phyloP scores from a whole-genome alignment of 2,888 invertebrate genomes.

The Sarcophaga rosellei region DNA sequence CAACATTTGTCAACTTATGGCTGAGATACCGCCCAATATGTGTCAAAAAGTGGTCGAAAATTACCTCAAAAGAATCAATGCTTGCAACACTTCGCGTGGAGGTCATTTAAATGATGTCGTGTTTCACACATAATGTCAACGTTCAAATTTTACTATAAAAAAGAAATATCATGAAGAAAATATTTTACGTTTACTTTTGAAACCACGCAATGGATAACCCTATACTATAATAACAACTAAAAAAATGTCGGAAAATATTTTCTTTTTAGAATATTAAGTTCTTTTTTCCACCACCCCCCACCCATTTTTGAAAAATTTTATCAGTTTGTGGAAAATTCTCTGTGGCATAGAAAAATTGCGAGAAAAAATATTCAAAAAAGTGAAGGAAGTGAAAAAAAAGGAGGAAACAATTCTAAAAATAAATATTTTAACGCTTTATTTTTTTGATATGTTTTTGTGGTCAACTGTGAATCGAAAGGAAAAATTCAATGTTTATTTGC shows the following conservation, averaged over 20 bases:
- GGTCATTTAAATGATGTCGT: too few species aligned
- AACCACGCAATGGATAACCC: too few species aligned
- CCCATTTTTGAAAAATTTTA: conserved; percentile 6
- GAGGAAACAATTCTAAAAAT: not conserved
- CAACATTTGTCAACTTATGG: too few species aligned
- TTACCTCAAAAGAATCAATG: too few species aligned
- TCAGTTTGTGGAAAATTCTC: conserved; percentile 24
- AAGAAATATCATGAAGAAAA: too few species aligned
- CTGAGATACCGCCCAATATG: too few species aligned
- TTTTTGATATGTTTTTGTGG: conserved; percentile 47
- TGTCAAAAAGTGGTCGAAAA: too few species aligned
- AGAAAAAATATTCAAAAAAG: not conserved
- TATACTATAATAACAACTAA: not conserved
- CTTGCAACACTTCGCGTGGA: too few species aligned
- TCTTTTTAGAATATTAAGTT: not conserved
- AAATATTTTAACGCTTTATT: conserved; percentile 38
- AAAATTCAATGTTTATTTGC: conserved; percentile 2
- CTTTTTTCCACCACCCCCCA: not conserved
- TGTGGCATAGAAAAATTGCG: conserved; percentile 24
- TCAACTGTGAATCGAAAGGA: conserved; percentile 5
- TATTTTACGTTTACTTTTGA: too few species aligned
- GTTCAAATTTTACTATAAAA: too few species aligned
- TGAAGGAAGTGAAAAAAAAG: not conserved
- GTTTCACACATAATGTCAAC: too few species aligned
- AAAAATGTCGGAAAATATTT: not conserved